Base-by-base conservation (phyloP, 2,888 invertebrate genomes). In the Spatulosminthurus flaviceps region DNA sequence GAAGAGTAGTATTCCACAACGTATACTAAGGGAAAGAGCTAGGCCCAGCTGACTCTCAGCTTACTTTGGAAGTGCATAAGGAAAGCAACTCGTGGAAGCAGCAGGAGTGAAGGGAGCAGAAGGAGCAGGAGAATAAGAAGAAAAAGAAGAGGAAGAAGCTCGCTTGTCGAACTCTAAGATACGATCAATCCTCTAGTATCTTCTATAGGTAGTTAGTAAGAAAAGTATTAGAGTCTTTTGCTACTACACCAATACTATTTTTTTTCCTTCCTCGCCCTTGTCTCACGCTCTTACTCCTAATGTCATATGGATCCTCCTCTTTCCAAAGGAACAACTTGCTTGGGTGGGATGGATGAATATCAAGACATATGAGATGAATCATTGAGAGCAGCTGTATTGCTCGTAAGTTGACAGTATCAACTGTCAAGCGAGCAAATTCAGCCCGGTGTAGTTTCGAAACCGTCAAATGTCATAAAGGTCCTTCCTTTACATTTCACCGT, bases 381-480 rank as follows among this genome's bases (percentile, higher is more conserved):
- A 64, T 60, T 64, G 75, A 75, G 75, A 75, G 64, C 75, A 75
- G 75, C 75, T 75, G 75, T 61, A 64, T 26, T 64, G 64, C 26
- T 22, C 64, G 64, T 64, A 26, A 26, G 64, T 64, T 22, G 67
- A 28, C 51, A 51, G 67, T 28, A 28, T 26, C 26, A 67, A 67
- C 29, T 26, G 67, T 69, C 69, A 69, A 29, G 69, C 28, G 69
- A 69, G 34, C 51, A 69, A 28, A 34, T 29, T 21, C 69, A 11
- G 69, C 29, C 29, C 67, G 26, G 67, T 67, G 24, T 29, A 67
- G 67, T 13, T 67, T 16, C 51, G 51, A 51, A 51, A 13, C 51
- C 51, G 51, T 51, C 51, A 51, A 51, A 51, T 51, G 51, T 51
- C 51, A 51, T 51, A 51, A 51, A 51, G 51, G 51, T 51, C 51